Evolutionary conservation across 1,140 invertebrate species (phyloP), one percentile per base, ranked within the genome.

Genomic region (Coboldia fuscipes): DNA sequence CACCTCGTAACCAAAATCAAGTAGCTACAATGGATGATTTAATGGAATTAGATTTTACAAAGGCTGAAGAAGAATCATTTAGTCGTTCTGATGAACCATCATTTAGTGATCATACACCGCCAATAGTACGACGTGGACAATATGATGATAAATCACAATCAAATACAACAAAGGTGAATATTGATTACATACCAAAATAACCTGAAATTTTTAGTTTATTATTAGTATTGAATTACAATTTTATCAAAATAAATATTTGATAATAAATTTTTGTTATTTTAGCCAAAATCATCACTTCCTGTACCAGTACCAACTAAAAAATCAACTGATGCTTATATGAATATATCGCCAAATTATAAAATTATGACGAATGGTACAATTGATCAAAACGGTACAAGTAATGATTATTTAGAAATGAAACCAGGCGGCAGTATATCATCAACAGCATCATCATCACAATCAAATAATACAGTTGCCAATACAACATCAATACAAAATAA

Each of bases 11-110:
- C 28, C 67, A 68, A 39, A 65, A 65, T 40, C 72, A 68, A n/a
- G 57, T 62, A 13, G 69, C 72, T 36, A 64, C 68, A 1, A 72
- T 75, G 57, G 73, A 73, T 34, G 75, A 83, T 55, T 60, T 79
- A 28, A 79, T 83, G 75, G 76, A 79, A 53, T 63, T 83, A 35
- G 78, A 82, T 51, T 82, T 81, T 45, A 70, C 68, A 1, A 61
- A 61, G 43, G 61, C 61, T 10, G 60, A 49, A 40, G 37, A 43
- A 35, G 41, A 48, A 49, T 47, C 29, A 12, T 22, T 14, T 17
- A 13, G 17, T 51, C 50, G 7, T 54, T 46, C 22, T 48, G 48
- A 5, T n/a, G n/a, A n/a, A n/a, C n/a, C n/a, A n/a, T n/a, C n/a
- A n/a, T n/a, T n/a, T n/a, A n/a, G n/a, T n/a, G n/a, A n/a, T n/a